Percentiles rank a stretch among this genome's conserved stretches.
These are phyloP conservation scores for Clarias fuscus DNA, from an alignment of 2,797 vertebrate genomes.

Conservation along the genomic window DNA sequence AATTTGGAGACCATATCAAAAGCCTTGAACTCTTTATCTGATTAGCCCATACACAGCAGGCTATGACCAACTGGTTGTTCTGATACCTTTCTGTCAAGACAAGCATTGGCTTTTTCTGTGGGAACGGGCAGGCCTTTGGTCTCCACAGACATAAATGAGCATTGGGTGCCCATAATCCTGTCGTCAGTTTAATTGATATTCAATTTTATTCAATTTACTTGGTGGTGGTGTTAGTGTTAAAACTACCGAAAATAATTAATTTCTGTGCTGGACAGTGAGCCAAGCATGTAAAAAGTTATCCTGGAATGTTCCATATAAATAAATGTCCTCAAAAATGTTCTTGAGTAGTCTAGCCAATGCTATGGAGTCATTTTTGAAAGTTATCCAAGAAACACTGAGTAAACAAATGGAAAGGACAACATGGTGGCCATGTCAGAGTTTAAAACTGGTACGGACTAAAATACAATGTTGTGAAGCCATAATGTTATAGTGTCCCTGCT, in stretches of 20 bases:
- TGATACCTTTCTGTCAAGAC: too few species aligned
- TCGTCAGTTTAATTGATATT: too few species aligned
- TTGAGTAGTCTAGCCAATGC: not conserved
- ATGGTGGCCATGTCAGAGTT: not conserved
- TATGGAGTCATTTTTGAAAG: not conserved
- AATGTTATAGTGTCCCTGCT: not conserved
- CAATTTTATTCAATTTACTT: too few species aligned
- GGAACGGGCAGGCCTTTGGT: too few species aligned
- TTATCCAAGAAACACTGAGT: constrained; percentile 18
- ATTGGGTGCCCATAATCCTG: too few species aligned
- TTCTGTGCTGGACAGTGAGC: not conserved
- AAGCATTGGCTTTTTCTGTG: too few species aligned
- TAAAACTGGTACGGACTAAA: not conserved
- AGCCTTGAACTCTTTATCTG: too few species aligned
- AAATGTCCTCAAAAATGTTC: not conserved
- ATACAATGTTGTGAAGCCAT: not conserved
- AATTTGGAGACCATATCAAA: too few species aligned
- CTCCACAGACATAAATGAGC: too few species aligned
- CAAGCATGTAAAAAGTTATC: not conserved
- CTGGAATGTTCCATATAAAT: not conserved
- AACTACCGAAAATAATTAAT: not conserved
- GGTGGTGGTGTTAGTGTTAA: not conserved
- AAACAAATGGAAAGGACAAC: not conserved
- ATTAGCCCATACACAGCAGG: too few species aligned
- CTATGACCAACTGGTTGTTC: too few species aligned